Evolutionary conservation across 2,888 invertebrate species (phyloP).

Genomic region (Bellardia pandia): DNA sequence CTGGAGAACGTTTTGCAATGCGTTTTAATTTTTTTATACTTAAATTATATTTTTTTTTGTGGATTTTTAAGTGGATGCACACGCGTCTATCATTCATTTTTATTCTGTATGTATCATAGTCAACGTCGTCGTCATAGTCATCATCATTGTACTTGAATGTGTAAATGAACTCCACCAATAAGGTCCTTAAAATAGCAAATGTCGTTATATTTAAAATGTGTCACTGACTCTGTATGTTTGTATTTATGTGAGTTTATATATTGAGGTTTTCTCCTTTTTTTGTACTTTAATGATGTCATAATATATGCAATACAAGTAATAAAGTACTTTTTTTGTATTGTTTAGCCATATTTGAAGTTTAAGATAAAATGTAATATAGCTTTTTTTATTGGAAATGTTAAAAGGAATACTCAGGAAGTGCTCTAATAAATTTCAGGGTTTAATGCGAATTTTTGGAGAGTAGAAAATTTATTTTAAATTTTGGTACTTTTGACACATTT

Average conservation of each 20-base stretch:
- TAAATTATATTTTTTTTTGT: neutral
- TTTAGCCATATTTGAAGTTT: neutral
- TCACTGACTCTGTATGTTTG: neutral
- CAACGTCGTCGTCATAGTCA: constrained; percentile 30
- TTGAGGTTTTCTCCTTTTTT: neutral
- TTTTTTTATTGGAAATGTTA: neutral
- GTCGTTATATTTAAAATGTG: constrained; percentile 37
- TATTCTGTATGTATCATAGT: constrained; percentile 58
- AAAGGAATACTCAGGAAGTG: neutral
- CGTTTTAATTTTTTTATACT: constrained; percentile 6
- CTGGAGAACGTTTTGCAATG: constrained; percentile 35
- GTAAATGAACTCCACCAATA: constrained; percentile 62
- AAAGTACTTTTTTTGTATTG: neutral
- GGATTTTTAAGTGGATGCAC: constrained; percentile 68
- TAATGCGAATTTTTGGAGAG: too few species aligned
- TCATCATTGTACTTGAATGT: constrained; percentile 43
- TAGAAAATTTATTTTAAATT: too few species aligned
- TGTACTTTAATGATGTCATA: constrained; percentile 17
- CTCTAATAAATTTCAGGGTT: too few species aligned
- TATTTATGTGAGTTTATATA: neutral
- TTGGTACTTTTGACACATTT: too few species aligned
- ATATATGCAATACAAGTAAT: constrained; percentile 19
- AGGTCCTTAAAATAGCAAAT: constrained; percentile 61
- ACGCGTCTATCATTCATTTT: constrained; percentile 69
- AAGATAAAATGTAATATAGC: neutral